Evolutionary conservation across 2,888 invertebrate species (phyloP).

Genomic region (Drosophila antonietae): DNA sequence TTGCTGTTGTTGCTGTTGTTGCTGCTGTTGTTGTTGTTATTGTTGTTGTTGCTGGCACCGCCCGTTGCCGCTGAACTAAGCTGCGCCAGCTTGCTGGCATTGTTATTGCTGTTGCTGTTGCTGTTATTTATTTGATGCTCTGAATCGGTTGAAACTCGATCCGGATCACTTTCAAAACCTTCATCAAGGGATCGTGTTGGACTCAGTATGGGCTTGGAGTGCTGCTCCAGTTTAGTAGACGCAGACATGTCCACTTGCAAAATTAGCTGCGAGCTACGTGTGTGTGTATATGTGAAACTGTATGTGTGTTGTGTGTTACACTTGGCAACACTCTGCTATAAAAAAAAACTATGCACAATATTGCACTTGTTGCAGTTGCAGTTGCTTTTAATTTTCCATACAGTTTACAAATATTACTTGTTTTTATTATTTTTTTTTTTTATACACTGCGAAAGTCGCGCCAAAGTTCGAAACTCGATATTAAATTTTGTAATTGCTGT

Average conservation of each 20-base stretch:
- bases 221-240: slow-evolving; percentile 83
- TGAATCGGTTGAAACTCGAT: slow-evolving; percentile 85
- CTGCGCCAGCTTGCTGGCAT: slow-evolving; percentile 82
- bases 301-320: slow-evolving; percentile 49
- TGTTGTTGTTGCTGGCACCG: slow-evolving; percentile 67
- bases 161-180: slow-evolving; percentile 85
- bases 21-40: slow-evolving; percentile 9
- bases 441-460: slow-evolving; percentile 59
- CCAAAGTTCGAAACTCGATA: slow-evolving; percentile 51
- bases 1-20: slow-evolving; percentile 32
- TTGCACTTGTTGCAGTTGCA: slow-evolving; percentile 36
- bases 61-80: slow-evolving; percentile 83
- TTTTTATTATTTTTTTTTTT: slow-evolving; percentile 12
- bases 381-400: slow-evolving; percentile 60
- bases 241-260: slow-evolving; percentile 53
- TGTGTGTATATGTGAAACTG: slow-evolving; percentile 7
- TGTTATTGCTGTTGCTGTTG: slow-evolving; percentile 65
- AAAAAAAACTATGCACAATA: slow-evolving; percentile 47
- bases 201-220: slow-evolving; percentile 84
- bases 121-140: slow-evolving; percentile 83
- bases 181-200: slow-evolving; percentile 85
- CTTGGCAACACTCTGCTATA: slow-evolving; percentile 58
- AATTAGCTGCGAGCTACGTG: slow-evolving; percentile 23
- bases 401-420: slow-evolving; percentile 61
- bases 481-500: neutral